Evolutionary conservation across 1,140 invertebrate genomes (phyloP).

Genomic region (Cyclargus thomasi): DNA sequence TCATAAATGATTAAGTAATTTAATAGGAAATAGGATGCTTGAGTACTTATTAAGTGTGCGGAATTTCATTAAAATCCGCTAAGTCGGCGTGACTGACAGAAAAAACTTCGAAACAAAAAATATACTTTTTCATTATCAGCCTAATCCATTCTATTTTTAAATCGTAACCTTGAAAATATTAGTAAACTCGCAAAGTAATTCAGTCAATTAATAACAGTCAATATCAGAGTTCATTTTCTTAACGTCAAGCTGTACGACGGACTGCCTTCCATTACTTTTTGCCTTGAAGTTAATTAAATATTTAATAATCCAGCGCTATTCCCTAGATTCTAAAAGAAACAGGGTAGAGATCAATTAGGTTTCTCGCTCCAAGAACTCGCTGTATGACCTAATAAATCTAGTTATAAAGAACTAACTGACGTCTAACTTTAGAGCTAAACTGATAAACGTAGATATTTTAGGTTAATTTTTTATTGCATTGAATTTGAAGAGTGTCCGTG

Average conservation of each 20-base stretch:
- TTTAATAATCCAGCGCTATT: conserved; percentile 10
- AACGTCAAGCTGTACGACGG: not conserved
- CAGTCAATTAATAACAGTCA: not conserved
- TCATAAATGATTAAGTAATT: too few relatives aligned
- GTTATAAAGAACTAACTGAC: conserved; percentile 4
- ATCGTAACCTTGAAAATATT: not conserved
- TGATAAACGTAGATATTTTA: conserved; percentile 5
- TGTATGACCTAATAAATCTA: conserved; percentile 13
- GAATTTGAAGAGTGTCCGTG: not conserved
- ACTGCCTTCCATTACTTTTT: not conserved
- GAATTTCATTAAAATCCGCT: too few relatives aligned
- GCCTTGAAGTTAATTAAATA: conserved; percentile 7
- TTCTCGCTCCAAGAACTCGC: conserved; percentile 4
- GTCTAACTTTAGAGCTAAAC: not conserved
- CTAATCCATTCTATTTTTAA: not conserved
- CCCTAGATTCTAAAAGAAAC: conserved; percentile 3
- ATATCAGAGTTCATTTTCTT: not conserved
- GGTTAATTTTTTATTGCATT: not conserved
- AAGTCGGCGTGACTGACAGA: too few relatives aligned
- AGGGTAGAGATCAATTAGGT: conserved; percentile 6
- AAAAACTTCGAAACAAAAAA: too few relatives aligned
- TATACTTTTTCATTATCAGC: too few relatives aligned
- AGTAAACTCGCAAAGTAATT: not conserved
- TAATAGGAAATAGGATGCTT: too few relatives aligned
- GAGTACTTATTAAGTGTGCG: too few relatives aligned